Evolutionary conservation across 2,797 vertebrate species (phyloP), one percentile per base, ranked within the genome.

Genomic region (Pangasius krempfi): DNA sequence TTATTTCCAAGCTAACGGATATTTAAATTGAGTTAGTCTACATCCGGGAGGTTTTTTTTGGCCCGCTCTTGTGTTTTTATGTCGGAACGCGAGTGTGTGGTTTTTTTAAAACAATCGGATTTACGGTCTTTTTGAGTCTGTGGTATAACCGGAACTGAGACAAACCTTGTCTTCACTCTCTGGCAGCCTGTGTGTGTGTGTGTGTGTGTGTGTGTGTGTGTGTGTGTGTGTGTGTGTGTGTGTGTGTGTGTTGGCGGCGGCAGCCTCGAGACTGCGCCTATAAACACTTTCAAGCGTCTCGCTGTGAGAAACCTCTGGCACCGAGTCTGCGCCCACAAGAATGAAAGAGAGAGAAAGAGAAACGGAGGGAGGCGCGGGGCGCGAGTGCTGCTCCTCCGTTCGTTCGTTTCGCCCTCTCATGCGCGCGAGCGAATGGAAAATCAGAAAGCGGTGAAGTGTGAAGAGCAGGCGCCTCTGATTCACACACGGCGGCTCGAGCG

Each of bases 231-330:
- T 75, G 44, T 87, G 66, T 86, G 86, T 88, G 66, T 88, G 44
- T 83, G 56, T 76, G 90, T 58, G 37, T 87, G 81, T 30, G 81
- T 64, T 76, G 86, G 85, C 72, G 86, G 88, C 87, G 40, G 87
- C 87, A 89, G 86, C 87, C 90, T 93, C 90, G 82, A 93, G 89
- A 90, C 89, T 89, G 85, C 60, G 80, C 89, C 91, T 91, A 92
- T 91, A 92, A 91, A 93, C 91, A 93, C 89, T 90, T 90, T 90
- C 88, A 89, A 89, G 91, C 89, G 78, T 86, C 87, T 88, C 68
- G 86, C 85, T 86, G 78, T 84, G 87, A 90, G 89, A 90, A 91
- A 90, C 91, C 91, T 89, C 87, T 90, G 89, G 89, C 82, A 86
- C 78, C 44, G 88, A 78, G 87, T 91, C 79, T 64, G 84, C 62